A percentile compares a stretch with the other conserved stretches of the same genome.
Conservation (phyloP, 37 sponge, comb jelly and placozoan species). For the Ianthella basta region DNA sequence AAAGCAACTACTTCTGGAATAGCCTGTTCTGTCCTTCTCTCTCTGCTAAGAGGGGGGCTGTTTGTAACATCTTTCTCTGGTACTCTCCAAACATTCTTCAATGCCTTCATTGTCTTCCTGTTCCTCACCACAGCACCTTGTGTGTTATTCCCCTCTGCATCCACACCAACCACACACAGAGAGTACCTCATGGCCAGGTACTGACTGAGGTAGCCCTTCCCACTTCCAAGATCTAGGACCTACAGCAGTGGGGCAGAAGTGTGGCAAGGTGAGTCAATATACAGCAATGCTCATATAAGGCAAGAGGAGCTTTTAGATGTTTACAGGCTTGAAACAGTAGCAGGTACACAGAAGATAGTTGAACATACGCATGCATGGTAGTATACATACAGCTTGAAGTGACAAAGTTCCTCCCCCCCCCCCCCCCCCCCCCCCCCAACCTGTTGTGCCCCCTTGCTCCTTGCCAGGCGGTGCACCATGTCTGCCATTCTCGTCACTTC, state of each 20-base stretch:
- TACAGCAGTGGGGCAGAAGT: too few relatives aligned
- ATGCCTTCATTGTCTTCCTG: too few relatives aligned
- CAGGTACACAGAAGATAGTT: neutral
- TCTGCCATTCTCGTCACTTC: conserved; percentile 53
- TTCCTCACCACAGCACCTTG: conserved; percentile 47
- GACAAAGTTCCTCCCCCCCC: neutral
- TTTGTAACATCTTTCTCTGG: too few relatives aligned
- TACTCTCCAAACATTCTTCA: too few relatives aligned
- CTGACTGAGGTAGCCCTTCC: conserved; percentile 78
- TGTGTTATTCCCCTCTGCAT: conserved; percentile 40
- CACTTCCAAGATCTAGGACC: conserved; percentile 76
- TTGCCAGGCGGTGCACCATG: neutral
- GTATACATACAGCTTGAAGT: too few relatives aligned
- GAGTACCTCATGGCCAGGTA: conserved; percentile 37
- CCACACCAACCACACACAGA: conserved; percentile 62
- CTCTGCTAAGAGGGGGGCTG: too few relatives aligned
- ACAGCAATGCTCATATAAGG: too few relatives aligned
- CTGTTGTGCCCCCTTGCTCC: conserved; percentile 18
- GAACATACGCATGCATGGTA: neutral
- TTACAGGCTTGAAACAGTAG: neutral
- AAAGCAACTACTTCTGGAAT: too few relatives aligned
- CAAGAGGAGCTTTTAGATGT: conserved; percentile 1
- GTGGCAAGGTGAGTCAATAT: too few relatives aligned
- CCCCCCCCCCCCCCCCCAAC: neutral
- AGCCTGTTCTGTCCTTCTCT: too few relatives aligned